These are phyloP conservation scores for Pachyrhynchus sulphureomaculatus DNA, from an alignment of 1,140 invertebrate species.

Conservation along the genomic window DNA sequence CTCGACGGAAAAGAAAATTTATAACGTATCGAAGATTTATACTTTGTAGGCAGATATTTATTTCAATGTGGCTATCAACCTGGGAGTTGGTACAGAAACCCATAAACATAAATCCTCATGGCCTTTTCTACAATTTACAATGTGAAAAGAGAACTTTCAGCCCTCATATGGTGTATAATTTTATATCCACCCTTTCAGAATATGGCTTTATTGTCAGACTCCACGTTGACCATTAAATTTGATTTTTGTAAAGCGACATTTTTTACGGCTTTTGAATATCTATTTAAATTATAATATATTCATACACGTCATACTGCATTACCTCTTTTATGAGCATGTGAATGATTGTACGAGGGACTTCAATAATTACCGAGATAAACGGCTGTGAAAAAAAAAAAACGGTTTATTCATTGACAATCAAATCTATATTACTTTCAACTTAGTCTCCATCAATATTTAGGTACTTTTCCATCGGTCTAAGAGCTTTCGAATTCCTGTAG, in stretches of 20 bases:
- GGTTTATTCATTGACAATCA: too few species aligned
- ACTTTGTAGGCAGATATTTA: slow-evolving; percentile 19
- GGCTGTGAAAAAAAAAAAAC: too few species aligned
- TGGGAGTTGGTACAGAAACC: slow-evolving; percentile 7
- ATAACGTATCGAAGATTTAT: slow-evolving; percentile 10
- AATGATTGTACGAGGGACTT: too few species aligned
- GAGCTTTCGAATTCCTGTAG: too few species aligned
- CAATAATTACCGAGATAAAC: too few species aligned
- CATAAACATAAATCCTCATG: slow-evolving; percentile 15
- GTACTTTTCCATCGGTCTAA: too few species aligned
- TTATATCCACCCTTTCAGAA: slow-evolving; percentile 9
- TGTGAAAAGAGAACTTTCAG: slow-evolving; percentile 15
- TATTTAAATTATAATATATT: too few species aligned
- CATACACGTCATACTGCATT: too few species aligned
- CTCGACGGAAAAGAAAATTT: not conserved
- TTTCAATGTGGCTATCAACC: slow-evolving; percentile 14
- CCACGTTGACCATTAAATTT: not conserved
- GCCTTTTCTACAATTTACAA: slow-evolving; percentile 18
- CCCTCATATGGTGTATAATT: slow-evolving; percentile 17
- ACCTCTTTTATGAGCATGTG: too few species aligned
- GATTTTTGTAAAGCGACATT: not conserved
- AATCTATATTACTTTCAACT: too few species aligned
- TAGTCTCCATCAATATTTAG: too few species aligned
- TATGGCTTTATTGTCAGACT: slow-evolving; percentile 2
- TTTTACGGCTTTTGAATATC: too few species aligned